These are phyloP conservation scores for Apamea anceps DNA, from an alignment of 2,888 invertebrate genomes.

Conservation along the genomic window DNA sequence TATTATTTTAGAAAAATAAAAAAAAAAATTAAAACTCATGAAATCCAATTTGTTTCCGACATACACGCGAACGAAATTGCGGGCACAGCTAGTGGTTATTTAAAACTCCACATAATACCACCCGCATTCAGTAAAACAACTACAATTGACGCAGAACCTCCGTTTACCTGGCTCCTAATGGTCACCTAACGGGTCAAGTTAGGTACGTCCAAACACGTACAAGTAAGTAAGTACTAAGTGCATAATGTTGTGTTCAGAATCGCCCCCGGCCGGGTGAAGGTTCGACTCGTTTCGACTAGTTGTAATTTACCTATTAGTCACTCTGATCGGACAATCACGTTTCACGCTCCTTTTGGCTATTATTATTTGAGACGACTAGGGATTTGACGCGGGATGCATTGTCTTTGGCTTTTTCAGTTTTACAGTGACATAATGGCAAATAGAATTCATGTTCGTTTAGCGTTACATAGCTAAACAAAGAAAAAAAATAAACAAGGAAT, in stretches of 20 bases:
- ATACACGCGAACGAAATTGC: no score
- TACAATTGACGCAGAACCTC: slow-evolving; percentile 20
- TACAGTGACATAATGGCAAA: background rate
- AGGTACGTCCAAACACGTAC: slow-evolving; percentile 48
- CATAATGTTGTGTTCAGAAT: slow-evolving; percentile 52
- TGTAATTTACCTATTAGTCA: slow-evolving; percentile 81
- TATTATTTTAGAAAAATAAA: no score
- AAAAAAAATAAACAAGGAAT: background rate
- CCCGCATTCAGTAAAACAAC: slow-evolving; percentile 12
- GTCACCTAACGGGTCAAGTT: slow-evolving; percentile 42
- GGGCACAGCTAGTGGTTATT: background rate
- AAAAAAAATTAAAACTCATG: no score
- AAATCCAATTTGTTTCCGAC: no score
- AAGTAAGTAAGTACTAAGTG: slow-evolving; percentile 44
- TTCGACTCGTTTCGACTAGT: slow-evolving; percentile 51
- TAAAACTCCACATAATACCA: background rate
- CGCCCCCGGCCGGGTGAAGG: slow-evolving; percentile 60
- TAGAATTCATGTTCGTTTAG: background rate
- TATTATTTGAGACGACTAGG: slow-evolving; percentile 48
- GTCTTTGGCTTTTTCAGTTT: slow-evolving; percentile 11
- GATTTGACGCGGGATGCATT: slow-evolving; percentile 26
- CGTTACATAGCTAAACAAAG: background rate
- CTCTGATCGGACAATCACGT: slow-evolving; percentile 76
- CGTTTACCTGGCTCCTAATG: slow-evolving; percentile 32
- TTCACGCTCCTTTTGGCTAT: slow-evolving; percentile 71